Conservation (phyloP, 2,113 vertebrate species). For the Neogobius melanostomus region DNA sequence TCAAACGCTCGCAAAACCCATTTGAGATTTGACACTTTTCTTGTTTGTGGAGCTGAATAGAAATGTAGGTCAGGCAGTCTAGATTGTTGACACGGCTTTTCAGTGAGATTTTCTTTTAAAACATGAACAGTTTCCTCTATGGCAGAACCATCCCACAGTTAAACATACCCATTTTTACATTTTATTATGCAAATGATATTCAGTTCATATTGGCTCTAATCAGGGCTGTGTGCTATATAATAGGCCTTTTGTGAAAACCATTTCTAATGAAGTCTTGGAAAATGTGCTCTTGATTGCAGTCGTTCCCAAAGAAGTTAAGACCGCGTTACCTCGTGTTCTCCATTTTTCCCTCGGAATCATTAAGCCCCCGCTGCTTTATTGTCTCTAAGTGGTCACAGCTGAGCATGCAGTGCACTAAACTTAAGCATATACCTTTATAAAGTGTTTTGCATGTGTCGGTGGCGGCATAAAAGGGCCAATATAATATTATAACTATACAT, state of each 20-base stretch:
- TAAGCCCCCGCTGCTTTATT: slow-evolving; percentile 41
- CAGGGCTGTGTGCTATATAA: slow-evolving; percentile 6
- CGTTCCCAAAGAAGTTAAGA: slow-evolving; percentile 20
- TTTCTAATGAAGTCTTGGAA: slow-evolving; percentile 23
- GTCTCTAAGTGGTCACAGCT: slow-evolving; percentile 47
- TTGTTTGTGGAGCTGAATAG: background rate
- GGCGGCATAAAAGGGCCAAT: slow-evolving; percentile 10
- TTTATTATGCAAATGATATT: slow-evolving; percentile 5
- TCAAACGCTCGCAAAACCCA: background rate
- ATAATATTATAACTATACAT: slow-evolving; percentile 9
- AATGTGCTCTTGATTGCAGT: slow-evolving; percentile 20
- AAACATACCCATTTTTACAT: slow-evolving; percentile 7
- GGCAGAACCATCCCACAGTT: background rate
- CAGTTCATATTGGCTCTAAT: slow-evolving; percentile 5
- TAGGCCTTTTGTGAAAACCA: slow-evolving; percentile 16
- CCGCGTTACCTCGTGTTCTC: slow-evolving; percentile 22
- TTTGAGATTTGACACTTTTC: background rate
- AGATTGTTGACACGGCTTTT: background rate
- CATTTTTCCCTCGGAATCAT: slow-evolving; percentile 30
- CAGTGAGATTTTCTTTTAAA: background rate
- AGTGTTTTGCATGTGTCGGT: background rate
- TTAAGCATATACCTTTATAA: slow-evolving; percentile 15
- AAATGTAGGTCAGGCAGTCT: background rate
- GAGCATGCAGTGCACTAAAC: slow-evolving; percentile 18
- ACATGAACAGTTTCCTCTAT: background rate